Conservation (phyloP, 1,140 invertebrate genomes). For the Chymomyza costata region DNA sequence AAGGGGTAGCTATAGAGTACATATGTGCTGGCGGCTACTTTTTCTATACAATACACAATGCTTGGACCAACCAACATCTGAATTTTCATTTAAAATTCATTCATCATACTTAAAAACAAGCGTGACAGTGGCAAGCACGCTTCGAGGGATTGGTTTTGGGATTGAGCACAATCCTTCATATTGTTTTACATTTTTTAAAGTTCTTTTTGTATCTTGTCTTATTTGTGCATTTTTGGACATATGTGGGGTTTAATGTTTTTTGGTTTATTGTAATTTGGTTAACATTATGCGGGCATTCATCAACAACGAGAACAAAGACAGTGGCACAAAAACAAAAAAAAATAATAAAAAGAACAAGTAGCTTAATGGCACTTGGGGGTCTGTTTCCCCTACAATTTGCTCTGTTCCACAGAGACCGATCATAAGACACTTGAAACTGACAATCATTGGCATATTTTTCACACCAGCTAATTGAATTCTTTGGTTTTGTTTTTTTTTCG, state of each 20-base stretch:
- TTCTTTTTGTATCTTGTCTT: constrained; percentile 19
- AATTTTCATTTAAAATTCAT: constrained; percentile 68
- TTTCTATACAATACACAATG: no score
- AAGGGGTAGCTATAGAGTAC: no score
- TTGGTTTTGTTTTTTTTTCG: constrained; percentile 5
- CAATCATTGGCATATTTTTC: constrained; percentile 42
- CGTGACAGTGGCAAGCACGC: neutral
- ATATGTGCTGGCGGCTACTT: no score
- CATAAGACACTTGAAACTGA: constrained; percentile 38
- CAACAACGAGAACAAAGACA: neutral
- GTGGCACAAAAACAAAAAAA: constrained; percentile 11
- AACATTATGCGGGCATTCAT: constrained; percentile 38
- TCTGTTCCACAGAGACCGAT: no score
- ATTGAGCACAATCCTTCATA: constrained; percentile 51
- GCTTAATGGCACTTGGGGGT: constrained; percentile 21
- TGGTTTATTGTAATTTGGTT: constrained; percentile 27
- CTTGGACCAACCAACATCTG: constrained; percentile 31
- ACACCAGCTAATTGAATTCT: neutral
- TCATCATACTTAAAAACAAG: constrained; percentile 56
- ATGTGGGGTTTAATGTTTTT: constrained; percentile 21
- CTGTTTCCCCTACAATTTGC: no score
- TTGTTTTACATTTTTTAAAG: constrained; percentile 50
- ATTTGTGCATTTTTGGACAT: constrained; percentile 25
- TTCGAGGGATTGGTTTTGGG: neutral
- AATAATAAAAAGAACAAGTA: constrained; percentile 15